These are phyloP conservation scores for Hemiprocne comata DNA, from an alignment of 2,113 vertebrate species.

Conservation along the genomic window DNA sequence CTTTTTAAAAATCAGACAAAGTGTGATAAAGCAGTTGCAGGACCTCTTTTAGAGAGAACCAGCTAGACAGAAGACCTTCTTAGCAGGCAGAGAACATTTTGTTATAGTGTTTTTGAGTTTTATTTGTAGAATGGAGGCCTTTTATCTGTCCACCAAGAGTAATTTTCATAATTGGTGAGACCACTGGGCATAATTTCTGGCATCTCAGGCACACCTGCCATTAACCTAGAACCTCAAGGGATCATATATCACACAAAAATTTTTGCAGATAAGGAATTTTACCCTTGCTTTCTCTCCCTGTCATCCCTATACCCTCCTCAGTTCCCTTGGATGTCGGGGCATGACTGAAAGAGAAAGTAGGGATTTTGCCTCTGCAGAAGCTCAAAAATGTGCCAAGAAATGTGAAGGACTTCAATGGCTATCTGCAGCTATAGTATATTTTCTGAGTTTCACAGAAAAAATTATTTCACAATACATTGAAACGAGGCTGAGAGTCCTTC, in stretches of 20 bases:
- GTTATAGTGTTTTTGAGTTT: not conserved
- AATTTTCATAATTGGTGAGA: not conserved
- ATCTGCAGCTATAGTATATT: not conserved
- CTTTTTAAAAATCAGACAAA: not conserved
- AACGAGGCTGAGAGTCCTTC: not conserved
- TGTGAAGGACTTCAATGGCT: not conserved
- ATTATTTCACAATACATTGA: not conserved
- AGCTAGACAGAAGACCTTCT: not conserved
- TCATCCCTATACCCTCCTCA: not conserved
- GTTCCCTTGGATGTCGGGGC: not conserved
- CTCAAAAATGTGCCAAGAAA: not conserved
- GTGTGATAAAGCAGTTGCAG: not conserved
- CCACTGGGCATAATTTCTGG: not conserved
- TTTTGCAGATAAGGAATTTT: not conserved
- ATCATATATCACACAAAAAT: fast-evolving
- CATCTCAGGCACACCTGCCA: not conserved
- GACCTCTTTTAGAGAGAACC: not conserved
- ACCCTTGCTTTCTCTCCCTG: no score
- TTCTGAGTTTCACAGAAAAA: not conserved
- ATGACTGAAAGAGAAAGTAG: not conserved
- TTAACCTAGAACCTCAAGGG: not conserved
- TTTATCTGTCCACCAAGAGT: not conserved
- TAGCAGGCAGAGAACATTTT: not conserved
- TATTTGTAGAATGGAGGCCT: not conserved
- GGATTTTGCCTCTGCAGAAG: not conserved